phyloP scores from a whole-genome alignment of 2,797 vertebrate genomes.

The Gymnocypris eckloni region DNA sequence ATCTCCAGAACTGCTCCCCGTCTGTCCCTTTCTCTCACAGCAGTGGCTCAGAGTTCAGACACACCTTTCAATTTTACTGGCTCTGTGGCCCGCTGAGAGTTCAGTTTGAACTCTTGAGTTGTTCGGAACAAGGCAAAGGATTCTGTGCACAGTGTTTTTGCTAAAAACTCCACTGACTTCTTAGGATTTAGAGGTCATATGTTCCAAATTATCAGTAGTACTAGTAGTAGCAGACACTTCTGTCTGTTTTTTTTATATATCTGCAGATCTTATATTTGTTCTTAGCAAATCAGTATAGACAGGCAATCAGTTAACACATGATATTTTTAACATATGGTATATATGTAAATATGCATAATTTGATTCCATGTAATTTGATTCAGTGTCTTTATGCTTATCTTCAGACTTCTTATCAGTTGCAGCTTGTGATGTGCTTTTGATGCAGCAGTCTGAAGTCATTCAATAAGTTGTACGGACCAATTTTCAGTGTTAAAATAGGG shows the following conservation, averaged over 20 bases:
- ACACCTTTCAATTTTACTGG: constrained; percentile 20
- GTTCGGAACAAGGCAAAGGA: not conserved
- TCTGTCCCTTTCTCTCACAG: constrained; percentile 30
- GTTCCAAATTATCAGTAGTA: not conserved
- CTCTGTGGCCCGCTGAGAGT: constrained; percentile 14
- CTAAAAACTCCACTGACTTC: not conserved
- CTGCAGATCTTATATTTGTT: not conserved
- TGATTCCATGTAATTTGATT: not conserved
- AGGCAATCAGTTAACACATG: not conserved
- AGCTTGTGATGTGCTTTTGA: constrained; percentile 3
- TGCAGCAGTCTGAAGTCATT: not conserved
- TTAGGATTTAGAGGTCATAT: not conserved
- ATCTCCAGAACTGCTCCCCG: constrained; percentile 29
- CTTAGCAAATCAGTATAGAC: not conserved
- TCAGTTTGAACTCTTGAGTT: constrained; percentile 15
- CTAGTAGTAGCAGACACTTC: not conserved
- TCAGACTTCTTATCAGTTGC: not conserved
- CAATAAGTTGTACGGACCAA: not conserved
- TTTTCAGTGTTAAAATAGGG: constrained; percentile 1
- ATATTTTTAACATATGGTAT: too few relatives aligned
- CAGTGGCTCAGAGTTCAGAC: constrained; percentile 39
- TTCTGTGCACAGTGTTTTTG: not conserved
- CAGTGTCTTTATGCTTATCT: not conserved
- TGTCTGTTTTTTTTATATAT: not conserved
- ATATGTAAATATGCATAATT: not conserved